These are phyloP conservation scores for Zalophus californianus DNA, from an alignment of 2,797 vertebrate genomes.

Conservation along the genomic window DNA sequence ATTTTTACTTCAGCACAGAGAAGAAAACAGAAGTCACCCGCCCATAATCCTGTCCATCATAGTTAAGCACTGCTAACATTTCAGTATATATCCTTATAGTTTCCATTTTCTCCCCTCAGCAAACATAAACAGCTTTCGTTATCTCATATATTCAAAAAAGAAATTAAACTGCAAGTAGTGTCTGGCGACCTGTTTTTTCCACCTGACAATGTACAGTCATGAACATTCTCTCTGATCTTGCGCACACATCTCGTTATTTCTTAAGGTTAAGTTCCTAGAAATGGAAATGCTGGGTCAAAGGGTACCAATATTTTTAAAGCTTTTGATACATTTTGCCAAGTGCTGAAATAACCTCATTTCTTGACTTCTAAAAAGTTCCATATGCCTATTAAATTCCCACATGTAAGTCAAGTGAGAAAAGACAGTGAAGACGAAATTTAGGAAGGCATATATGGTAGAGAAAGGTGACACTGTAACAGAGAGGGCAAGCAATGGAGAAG, in stretches of 20 bases:
- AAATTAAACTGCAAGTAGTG: not conserved
- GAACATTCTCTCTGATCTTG: not conserved
- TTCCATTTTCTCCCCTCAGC: not conserved
- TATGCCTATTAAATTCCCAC: constrained; percentile 16
- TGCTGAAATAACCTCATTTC: constrained; percentile 48
- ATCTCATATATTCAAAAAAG: not conserved
- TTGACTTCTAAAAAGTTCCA: constrained; percentile 51
- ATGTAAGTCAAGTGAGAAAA: constrained; percentile 23
- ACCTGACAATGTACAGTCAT: not conserved
- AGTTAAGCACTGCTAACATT: constrained; percentile 20
- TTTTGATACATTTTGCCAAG: constrained; percentile 41
- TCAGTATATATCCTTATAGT: not conserved
- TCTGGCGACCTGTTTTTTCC: not conserved
- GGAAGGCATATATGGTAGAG: not conserved
- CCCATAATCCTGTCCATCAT: not conserved
- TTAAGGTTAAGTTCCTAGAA: constrained; percentile 65
- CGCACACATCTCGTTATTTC: not conserved
- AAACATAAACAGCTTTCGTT: constrained; percentile 26
- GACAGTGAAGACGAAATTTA: not conserved
- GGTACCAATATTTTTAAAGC: constrained; percentile 44
- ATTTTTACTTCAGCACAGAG: constrained; percentile 25
- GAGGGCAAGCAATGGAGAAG: not conserved
- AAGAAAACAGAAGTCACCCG: constrained; percentile 47
- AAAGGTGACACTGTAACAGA: not conserved
- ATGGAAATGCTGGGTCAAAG: constrained; percentile 24